A percentile compares a stretch with the other conserved stretches of the same genome.
Evolutionary conservation across 2,113 vertebrate genomes (phyloP).

Genomic region (Lophotis ruficrista): DNA sequence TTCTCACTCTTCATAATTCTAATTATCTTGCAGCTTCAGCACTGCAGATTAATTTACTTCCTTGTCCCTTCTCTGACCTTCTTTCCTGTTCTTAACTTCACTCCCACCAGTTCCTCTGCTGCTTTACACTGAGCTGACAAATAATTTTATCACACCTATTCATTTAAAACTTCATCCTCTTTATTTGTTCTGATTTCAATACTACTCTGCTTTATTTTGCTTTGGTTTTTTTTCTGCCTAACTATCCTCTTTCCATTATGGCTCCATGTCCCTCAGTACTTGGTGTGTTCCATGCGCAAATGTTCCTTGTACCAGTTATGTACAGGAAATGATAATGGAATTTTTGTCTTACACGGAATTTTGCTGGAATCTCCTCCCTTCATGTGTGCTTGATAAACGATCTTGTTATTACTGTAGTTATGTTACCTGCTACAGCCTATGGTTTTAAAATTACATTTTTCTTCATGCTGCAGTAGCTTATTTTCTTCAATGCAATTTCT

Average conservation of each 20-base stretch:
- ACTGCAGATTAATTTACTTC: background rate
- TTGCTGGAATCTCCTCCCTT: background rate
- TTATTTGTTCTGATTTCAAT: background rate
- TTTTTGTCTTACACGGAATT: background rate
- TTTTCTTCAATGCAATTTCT: background rate
- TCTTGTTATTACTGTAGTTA: background rate
- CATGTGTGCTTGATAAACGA: background rate
- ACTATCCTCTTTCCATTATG: background rate
- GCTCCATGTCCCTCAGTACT: background rate
- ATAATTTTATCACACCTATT: background rate
- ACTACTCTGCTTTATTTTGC: background rate
- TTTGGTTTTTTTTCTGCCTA: background rate
- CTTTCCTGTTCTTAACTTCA: background rate
- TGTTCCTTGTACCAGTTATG: background rate
- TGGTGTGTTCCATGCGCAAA: background rate
- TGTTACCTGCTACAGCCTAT: background rate
- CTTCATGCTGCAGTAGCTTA: background rate
- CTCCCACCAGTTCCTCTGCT: background rate
- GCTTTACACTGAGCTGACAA: background rate
- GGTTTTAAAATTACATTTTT: background rate
- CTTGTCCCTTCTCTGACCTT: background rate
- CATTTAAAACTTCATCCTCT: background rate
- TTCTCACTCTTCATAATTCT: background rate
- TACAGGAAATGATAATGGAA: background rate
- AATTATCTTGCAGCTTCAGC: background rate